Base-by-base conservation (phyloP, 2,888 invertebrate genomes). In the Amblyjoppa proteus region DNA sequence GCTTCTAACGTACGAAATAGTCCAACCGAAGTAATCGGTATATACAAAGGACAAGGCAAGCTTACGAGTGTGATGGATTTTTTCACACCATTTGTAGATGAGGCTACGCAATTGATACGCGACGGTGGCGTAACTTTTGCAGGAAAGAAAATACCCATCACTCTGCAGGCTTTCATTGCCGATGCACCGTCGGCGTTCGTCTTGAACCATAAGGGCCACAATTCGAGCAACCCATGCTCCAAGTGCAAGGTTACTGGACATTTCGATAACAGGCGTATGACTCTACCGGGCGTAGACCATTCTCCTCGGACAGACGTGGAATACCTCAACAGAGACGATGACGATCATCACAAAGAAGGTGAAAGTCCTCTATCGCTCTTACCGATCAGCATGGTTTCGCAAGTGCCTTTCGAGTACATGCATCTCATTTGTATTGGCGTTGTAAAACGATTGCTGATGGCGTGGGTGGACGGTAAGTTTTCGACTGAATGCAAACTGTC, bases 151-250 rank as follows among this genome's bases (percentile, higher is more conserved):
- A 66, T 66, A 31, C 74, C 49, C 38, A 81, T 88, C 34, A 68
- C 51, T 31, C 70, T 88, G 53, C 69, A 81, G 34, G 75, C 79
- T 31, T 77, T 88, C 38, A 83, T 87, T 61, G 88, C 87, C 68
- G 89, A 90, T 84, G 88, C 88, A 41, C 88, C 88, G 5, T 88
- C 89, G 82, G 76, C 85, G 1, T 87, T 84, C 70, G 73, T 88
- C 34, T 38, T 83, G 11, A 75, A 83, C 53, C 71, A 76, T 25
- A 87, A 84, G 77, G 76, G 83, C 3, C 89, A 89, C 66, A 84
- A 75, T 49, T 87, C 86, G 66, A 83, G 73, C 20, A 71, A 80
- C 53, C 77, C 86, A 41, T 90, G 89, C 78, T 81, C 81, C 16
- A 87, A 88, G 73, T 89, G 89, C 81, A 85, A 53, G 16, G 78